phyloP scores from a whole-genome alignment of 2,113 vertebrate species.

The Eulemur macaco region DNA sequence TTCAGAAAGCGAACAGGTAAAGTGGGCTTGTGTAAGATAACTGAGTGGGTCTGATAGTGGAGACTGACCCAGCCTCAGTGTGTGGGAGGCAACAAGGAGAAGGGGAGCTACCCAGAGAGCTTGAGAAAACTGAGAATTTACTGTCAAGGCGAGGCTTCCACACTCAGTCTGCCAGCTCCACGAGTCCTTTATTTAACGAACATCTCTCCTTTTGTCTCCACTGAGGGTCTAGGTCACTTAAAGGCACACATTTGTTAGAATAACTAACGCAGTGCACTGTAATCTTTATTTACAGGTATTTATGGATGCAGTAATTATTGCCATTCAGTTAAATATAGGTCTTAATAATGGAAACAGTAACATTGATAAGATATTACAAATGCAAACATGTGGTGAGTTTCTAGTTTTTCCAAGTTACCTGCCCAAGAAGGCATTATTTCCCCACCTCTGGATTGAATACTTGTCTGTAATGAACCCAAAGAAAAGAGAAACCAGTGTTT shows the following conservation, averaged over 20 bases:
- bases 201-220: neutral
- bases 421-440: neutral
- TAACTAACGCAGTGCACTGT: neutral
- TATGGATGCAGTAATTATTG: neutral
- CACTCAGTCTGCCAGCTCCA: neutral
- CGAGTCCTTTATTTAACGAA: neutral
- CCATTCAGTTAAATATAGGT: neutral
- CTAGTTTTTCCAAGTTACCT: neutral
- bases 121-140: neutral
- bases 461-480: neutral
- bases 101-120: neutral
- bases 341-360: neutral
- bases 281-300: neutral
- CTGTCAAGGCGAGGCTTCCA: neutral
- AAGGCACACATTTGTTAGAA: neutral
- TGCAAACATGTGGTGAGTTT: neutral
- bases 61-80: neutral
- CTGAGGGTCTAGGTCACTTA: neutral
- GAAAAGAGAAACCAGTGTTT: neutral
- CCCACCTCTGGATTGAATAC: neutral
- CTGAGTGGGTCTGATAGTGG: neutral
- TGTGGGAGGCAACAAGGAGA: neutral
- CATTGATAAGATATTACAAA: neutral
- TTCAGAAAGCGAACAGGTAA: neutral
- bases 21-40: neutral